Base-by-base conservation (phyloP, 2,888 invertebrate species). In the Priocnemis perturbator region DNA sequence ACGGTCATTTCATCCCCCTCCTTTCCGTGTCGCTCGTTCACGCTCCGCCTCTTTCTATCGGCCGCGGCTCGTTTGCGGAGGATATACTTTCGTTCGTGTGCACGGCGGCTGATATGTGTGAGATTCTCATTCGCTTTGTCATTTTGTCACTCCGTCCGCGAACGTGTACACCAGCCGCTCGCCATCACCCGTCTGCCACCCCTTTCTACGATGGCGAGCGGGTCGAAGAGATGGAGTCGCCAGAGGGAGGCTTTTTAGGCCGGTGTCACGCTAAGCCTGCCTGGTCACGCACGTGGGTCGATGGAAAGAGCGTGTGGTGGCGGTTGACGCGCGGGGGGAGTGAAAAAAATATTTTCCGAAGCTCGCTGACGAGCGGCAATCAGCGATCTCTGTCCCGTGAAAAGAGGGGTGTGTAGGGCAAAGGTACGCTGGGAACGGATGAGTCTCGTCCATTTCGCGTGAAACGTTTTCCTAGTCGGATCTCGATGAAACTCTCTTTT, bases 241-340 rank as follows among this genome's bases (percentile, higher is more conserved):
- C 37, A 11, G 37, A 37, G 37, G 71, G 63, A 74, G 75, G 69
- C 57, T 66, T 64, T 76, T 78, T 67, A 61, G 55, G 66, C 61
- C 60, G 61, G 61, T 58, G 73, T 76, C 77, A 79, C 77, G 79
- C 73, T 69, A 78, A 68, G 57, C 65, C 56, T 63, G 57, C 65
- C 56, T 63, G 69, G 71, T 73, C 81, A 81, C 80, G 79, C 80
- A 81, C 64, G 55, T 37, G 14, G 59, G 50, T 61, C 59, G 64
- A 62, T 68, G 62, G 58, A 57, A 59, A 57, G 60, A 60, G 60
- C 60, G 60, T 65, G 52, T 50, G 50, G 48, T 47, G 37, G 26
- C 60, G 60, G 48, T 47, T 60, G 14, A 19, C 14, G 15, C 19
- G 21, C 37, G 2, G 14, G 52, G 30, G n/a, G 44, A 44, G 4